These are phyloP conservation scores for Crax fasciolata DNA, from an alignment of 2,797 vertebrate species.

Conservation along the genomic window DNA sequence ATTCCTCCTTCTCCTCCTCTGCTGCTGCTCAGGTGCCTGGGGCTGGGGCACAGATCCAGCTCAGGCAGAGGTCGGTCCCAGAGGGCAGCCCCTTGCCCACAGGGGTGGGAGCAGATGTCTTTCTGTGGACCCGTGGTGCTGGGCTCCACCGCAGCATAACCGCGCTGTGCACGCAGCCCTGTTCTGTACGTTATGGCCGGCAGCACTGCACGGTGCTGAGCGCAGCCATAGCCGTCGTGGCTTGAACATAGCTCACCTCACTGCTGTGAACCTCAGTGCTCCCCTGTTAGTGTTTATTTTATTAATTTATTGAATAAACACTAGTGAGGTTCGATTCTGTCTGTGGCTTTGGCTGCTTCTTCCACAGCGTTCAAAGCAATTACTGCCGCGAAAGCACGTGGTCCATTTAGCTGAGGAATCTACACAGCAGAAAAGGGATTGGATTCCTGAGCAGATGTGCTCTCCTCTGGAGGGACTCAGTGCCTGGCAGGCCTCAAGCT, in stretches of 20 bases:
- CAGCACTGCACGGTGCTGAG: background rate
- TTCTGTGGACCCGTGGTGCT: background rate
- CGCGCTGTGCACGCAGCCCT: background rate
- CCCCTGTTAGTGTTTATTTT: background rate
- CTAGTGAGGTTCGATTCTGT: background rate
- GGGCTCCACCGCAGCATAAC: background rate
- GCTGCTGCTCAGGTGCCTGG: background rate
- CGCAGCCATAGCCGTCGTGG: background rate
- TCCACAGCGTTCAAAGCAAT: conserved; percentile 25
- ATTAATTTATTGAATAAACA: conserved; percentile 57
- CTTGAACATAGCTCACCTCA: background rate
- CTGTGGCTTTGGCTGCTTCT: conserved; percentile 24
- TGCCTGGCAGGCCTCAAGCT: conserved; percentile 10
- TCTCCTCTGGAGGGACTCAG: conserved; percentile 53
- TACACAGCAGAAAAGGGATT: conserved; percentile 65
- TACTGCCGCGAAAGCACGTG: conserved; percentile 49
- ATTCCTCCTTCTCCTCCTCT: background rate
- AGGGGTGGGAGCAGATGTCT: background rate
- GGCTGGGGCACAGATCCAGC: background rate
- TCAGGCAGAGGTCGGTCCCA: background rate
- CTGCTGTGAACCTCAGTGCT: background rate
- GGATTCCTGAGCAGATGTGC: conserved; percentile 70
- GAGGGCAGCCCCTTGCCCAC: background rate
- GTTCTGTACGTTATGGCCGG: background rate
- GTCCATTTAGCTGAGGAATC: conserved; percentile 54